Evolutionary conservation across 2,797 vertebrate genomes (phyloP).

Genomic region (Arnoldichthys spilopterus): DNA sequence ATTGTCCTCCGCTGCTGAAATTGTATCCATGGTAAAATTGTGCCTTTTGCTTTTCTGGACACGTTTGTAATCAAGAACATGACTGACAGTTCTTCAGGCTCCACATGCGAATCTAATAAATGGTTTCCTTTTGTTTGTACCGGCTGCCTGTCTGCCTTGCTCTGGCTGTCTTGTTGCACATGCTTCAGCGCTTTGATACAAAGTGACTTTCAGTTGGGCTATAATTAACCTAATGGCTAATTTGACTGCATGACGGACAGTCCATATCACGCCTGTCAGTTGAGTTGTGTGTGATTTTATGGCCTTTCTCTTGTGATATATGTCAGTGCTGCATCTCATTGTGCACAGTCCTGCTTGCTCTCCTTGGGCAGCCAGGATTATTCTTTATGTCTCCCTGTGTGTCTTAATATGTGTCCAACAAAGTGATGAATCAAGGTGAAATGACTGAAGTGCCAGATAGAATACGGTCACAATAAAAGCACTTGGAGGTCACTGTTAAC

Average conservation of each 20-base stretch:
- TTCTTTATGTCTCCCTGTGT: slow-evolving; percentile 22
- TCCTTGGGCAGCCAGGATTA: slow-evolving; percentile 17
- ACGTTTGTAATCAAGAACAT: slow-evolving; percentile 59
- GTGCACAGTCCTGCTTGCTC: slow-evolving; percentile 27
- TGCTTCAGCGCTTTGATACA: slow-evolving; percentile 36
- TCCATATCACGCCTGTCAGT: slow-evolving; percentile 56
- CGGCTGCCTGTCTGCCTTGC: slow-evolving; percentile 64
- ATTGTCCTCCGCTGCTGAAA: slow-evolving; percentile 54
- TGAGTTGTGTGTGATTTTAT: slow-evolving; percentile 43
- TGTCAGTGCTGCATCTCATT: slow-evolving; percentile 5
- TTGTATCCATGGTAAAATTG: slow-evolving; percentile 49
- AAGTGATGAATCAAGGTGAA: slow-evolving; percentile 29
- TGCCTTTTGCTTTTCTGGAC: slow-evolving; percentile 45
- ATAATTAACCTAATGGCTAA: slow-evolving; percentile 59
- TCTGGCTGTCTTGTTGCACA: slow-evolving; percentile 61
- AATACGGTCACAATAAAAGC: slow-evolving; percentile 24
- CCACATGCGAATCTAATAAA: slow-evolving; percentile 72
- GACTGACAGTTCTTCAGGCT: slow-evolving; percentile 61
- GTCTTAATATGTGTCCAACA: slow-evolving; percentile 31
- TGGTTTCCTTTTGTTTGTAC: slow-evolving; percentile 56
- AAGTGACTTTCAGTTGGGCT: slow-evolving; percentile 51
- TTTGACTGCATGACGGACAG: slow-evolving; percentile 56
- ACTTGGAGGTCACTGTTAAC: slow-evolving; percentile 8
- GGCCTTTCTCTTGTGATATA: slow-evolving; percentile 12
- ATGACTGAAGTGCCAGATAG: slow-evolving; percentile 10